Evolutionary conservation across 92 coral and sea anemone species (phyloP), one percentile per base, ranked within the genome.

Genomic region (Hydrozoanthus gracilis): DNA sequence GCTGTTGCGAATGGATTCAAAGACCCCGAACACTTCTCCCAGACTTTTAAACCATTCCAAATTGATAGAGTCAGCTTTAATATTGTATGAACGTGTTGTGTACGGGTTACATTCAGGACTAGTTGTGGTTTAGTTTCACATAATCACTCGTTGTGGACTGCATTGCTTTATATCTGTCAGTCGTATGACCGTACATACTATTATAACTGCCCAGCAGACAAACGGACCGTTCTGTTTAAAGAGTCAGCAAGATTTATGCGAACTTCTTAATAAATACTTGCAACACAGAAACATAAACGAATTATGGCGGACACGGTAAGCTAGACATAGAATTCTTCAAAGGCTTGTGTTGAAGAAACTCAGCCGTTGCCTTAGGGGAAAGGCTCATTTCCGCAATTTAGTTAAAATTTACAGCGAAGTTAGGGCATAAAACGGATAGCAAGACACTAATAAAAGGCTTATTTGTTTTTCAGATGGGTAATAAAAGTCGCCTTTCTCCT

Each of bases 401-500:
- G 15, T 14, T 45, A 15, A 45, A 44, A 50, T 17, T 72, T 44
- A n/a, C n/a, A 35, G 17, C 17, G 15, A 7, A 8, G 4, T 18
- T 18, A 20, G 44, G 13, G 39, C 44, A 71, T 11, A 27, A 27
- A 27, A 27, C 39, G 39, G 0, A 27, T 27, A 27, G 39, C 39
- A 27, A 16, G 71, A 5, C 16, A 44, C 27, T 71, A 35, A 71
- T 39, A 71, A 71, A 20, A 18, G 46, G 13, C 49, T 45, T 47
- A 12, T 46, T 47, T 73, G 15, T 73, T 73, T 50, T 73, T 5
- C 78, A 73, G 78, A 45, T 73, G 78, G 78, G 78, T 73, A 7
- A 73, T 73, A 44, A 44, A 6, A 8, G 47, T 73, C 47, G 47
- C 51, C 78, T 4, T 73, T 17, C 78, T 73, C 52, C 18, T 73